Evolutionary conservation across 2,113 vertebrate species (phyloP).

Genomic region (Anguilla japonica): DNA sequence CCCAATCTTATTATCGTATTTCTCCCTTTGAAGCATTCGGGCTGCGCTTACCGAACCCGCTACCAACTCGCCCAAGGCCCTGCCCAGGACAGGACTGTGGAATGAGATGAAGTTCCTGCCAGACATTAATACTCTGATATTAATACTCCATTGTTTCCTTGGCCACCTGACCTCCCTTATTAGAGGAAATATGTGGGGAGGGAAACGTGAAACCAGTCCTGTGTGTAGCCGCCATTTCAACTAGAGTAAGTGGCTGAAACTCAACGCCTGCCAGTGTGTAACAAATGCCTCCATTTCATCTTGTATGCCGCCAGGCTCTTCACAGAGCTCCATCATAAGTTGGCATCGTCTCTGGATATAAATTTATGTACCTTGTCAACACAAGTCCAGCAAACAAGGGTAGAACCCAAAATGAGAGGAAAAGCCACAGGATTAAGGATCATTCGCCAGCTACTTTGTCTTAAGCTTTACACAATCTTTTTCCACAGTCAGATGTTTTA

Average conservation of each 20-base stretch:
- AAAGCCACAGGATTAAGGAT: not conserved
- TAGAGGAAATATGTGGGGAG: constrained; percentile 34
- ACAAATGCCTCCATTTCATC: constrained; percentile 39
- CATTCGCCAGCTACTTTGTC: not conserved
- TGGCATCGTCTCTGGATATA: not conserved
- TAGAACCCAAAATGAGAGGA: not conserved
- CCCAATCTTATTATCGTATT: not conserved
- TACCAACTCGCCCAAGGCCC: not conserved
- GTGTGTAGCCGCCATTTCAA: constrained; percentile 36
- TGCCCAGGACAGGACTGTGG: not conserved
- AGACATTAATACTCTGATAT: constrained; percentile 35
- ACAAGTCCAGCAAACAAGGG: not conserved
- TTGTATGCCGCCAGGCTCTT: not conserved
- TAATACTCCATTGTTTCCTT: constrained; percentile 24
- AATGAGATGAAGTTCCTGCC: constrained; percentile 33
- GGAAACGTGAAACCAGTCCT: constrained; percentile 42
- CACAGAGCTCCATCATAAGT: not conserved
- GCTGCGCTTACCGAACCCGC: not conserved
- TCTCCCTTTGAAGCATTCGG: not conserved
- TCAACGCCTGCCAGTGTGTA: constrained; percentile 31
- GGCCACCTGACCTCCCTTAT: constrained; percentile 38
- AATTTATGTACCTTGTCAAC: not conserved
- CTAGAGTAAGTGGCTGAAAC: constrained; percentile 47
- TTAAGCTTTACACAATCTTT: too few relatives aligned
- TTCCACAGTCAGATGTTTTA: too few relatives aligned